Percentiles rank a stretch among this genome's conserved stretches.
These are phyloP conservation scores for Heteromormyrus szaboi DNA, from an alignment of 2,797 vertebrate genomes.

Conservation along the genomic window DNA sequence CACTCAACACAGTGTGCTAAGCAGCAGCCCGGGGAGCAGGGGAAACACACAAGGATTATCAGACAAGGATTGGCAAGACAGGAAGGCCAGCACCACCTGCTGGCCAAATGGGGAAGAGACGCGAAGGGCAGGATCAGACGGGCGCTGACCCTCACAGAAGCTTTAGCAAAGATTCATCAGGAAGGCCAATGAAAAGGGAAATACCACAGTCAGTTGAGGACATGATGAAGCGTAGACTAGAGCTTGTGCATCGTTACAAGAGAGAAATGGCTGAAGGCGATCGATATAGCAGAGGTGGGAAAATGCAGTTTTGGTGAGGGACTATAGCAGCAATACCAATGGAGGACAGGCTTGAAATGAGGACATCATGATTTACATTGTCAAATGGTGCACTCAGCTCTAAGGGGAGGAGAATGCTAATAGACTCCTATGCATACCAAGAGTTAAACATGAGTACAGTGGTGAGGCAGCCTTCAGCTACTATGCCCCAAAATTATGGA, in stretches of 20 bases:
- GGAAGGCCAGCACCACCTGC: not conserved
- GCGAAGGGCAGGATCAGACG: not conserved
- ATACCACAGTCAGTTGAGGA: not conserved
- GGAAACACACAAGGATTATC: not conserved
- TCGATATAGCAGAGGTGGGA: not conserved
- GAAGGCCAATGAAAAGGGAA: not conserved
- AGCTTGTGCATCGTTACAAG: not conserved
- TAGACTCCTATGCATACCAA: not conserved
- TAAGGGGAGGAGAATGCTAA: not conserved
- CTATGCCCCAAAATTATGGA: not conserved
- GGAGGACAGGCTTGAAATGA: not conserved
- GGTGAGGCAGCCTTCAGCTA: not conserved
- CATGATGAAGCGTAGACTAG: not conserved
- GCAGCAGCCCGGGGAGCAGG: not conserved
- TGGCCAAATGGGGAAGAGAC: not conserved
- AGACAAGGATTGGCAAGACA: not conserved
- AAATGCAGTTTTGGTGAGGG: not conserved
- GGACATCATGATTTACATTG: not conserved
- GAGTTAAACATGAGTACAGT: not conserved
- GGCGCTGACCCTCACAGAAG: not conserved
- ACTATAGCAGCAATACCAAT: not conserved
- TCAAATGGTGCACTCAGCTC: not conserved
- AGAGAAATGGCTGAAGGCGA: not conserved
- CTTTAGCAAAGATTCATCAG: not conserved
- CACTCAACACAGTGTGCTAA: not conserved